Percentiles rank a stretch among this genome's conserved stretches.
phyloP scores from a whole-genome alignment of 2,888 invertebrate species.

The Halictus quadricinctus region DNA sequence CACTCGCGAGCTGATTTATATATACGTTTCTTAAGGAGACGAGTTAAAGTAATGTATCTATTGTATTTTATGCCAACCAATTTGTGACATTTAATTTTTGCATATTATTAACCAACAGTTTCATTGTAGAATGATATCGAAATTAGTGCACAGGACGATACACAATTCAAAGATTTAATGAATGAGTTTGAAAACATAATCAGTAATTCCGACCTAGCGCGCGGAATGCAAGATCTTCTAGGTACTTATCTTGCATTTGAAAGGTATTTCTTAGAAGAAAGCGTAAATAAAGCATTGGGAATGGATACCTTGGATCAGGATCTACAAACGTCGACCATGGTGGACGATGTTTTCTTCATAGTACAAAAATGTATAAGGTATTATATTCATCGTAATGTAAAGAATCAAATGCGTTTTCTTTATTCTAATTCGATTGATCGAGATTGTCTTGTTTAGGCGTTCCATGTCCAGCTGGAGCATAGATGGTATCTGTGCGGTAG shows the following conservation, averaged over 20 bases:
- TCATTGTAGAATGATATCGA: constrained; percentile 85
- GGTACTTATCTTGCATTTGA: constrained; percentile 96
- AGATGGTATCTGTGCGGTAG: constrained; percentile 97
- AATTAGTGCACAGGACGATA: constrained; percentile 84
- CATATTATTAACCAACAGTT: neutral
- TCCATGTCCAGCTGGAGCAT: constrained; percentile 95
- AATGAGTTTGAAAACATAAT: constrained; percentile 87
- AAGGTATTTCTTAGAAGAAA: constrained; percentile 97
- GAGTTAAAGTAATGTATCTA: constrained; percentile 86
- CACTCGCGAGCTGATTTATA: constrained; percentile 96
- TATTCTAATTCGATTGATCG: neutral
- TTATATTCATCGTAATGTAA: neutral
- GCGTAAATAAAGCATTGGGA: constrained; percentile 94
- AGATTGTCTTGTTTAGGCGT: constrained; percentile 85
- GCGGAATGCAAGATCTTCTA: constrained; percentile 91
- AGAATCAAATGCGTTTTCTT: neutral
- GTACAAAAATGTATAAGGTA: constrained; percentile 96
- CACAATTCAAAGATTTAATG: constrained; percentile 82
- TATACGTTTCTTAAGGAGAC: constrained; percentile 91
- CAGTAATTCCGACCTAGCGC: constrained; percentile 88
- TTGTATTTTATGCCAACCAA: neutral
- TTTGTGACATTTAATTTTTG: neutral
- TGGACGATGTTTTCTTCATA: constrained; percentile 99
- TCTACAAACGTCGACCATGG: constrained; percentile 93
- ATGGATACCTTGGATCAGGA: constrained; percentile 90